Evolutionary conservation across 2,797 vertebrate genomes (phyloP).

Genomic region (Acipenser ruthenus): DNA sequence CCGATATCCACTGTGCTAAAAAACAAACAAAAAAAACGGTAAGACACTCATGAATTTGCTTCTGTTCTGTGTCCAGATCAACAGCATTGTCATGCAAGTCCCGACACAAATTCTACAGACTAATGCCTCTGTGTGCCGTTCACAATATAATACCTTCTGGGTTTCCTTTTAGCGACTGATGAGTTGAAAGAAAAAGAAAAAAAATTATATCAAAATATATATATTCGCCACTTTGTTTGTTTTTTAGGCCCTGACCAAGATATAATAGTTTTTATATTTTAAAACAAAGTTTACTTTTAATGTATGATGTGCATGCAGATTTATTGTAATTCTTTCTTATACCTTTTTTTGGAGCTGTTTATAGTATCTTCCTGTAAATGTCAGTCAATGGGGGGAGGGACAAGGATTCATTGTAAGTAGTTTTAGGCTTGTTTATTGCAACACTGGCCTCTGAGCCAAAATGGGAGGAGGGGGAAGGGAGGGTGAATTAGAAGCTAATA

Average conservation of each 20-base stretch:
- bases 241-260: constrained; percentile 57
- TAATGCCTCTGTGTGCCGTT: background rate
- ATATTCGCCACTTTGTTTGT: constrained; percentile 52
- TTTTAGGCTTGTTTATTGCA: constrained; percentile 68
- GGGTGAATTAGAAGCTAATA: constrained; percentile 65
- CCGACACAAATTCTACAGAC: no score
- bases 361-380: constrained; percentile 87
- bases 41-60: no score
- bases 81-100: no score
- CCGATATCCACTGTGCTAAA: no score
- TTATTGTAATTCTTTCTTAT: constrained; percentile 78
- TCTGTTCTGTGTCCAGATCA: no score
- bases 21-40: no score
- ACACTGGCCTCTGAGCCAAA: constrained; percentile 56
- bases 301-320: constrained; percentile 90
- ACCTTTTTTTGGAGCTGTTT: constrained; percentile 82
- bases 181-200: constrained; percentile 20
- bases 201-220: constrained; percentile 39
- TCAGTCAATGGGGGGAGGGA: constrained; percentile 59
- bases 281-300: constrained; percentile 70
- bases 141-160: constrained; percentile 17
- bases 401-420: constrained; percentile 62
- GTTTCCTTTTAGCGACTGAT: constrained; percentile 18
- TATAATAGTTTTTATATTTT: constrained; percentile 75
- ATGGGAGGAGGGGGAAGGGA: constrained; percentile 26